Evolutionary conservation across 2,888 invertebrate species (phyloP), one percentile per base, ranked within the genome.

Genomic region (Agrochola lota): DNA sequence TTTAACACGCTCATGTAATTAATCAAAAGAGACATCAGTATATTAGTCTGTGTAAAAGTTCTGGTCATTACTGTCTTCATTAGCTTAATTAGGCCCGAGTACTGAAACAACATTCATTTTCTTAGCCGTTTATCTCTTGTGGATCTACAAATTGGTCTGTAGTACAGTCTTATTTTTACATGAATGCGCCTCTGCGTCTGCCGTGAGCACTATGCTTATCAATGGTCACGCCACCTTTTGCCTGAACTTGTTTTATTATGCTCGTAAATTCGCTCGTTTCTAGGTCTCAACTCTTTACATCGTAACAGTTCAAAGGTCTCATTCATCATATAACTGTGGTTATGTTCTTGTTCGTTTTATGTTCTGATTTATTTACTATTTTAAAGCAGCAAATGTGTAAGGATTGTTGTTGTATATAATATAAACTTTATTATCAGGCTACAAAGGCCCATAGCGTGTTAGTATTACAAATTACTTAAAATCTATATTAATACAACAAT

Each of bases 121-220:
- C 69, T 82, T 46, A 60, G 26, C 66, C 68, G 76, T 74, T 75
- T 85, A 77, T 77, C 85, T 69, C 71, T 81, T 76, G 79, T 67
- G 67, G 43, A 74, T 81, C 79, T 85, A 74, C 77, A 80, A 83
- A 81, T 84, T 82, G 30, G 83, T 87, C 74, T 77, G 80, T 80
- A 76, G 78, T 78, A 72, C 69, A 70, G 73, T 77, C 62, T 17
- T 49, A 30, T 46, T 49, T 20, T 79, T 83, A 87, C 86, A 88
- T 89, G 83, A 90, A 85, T 85, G 79, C 81, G 84, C 75, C 84
- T 84, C 78, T 74, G 40, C 81, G 87, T 90, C 87, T 86, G 77
- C 71, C 68, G 74, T 71, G 84, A 87, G 83, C 83, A 84, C 74
- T 78, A 81, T 75, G 84, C 80, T 88, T 89, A 90, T 89, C 89